phyloP scores from a whole-genome alignment of 2,888 invertebrate genomes.

The Spodoptera littoralis region DNA sequence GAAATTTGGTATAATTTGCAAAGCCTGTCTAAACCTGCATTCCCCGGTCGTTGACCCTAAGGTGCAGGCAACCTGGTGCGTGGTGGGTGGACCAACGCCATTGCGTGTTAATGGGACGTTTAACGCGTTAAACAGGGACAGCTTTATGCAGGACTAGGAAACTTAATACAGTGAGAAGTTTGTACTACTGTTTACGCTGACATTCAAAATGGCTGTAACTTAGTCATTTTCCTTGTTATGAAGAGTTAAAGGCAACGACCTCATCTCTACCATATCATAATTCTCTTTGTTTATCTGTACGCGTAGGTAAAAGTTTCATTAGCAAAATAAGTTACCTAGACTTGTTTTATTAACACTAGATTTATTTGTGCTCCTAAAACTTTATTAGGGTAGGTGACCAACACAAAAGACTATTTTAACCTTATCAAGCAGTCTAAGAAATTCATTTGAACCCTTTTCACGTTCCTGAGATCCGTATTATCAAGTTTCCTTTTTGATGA shows the following conservation, averaged over 20 bases:
- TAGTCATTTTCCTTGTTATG: slow-evolving; percentile 36
- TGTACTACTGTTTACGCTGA: slow-evolving; percentile 13
- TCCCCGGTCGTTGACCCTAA: slow-evolving; percentile 25
- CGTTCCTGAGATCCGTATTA: slow-evolving; percentile 21
- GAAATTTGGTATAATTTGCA: background rate
- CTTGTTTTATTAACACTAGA: slow-evolving; percentile 1
- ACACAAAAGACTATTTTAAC: slow-evolving; percentile 30
- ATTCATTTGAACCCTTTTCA: slow-evolving; percentile 21
- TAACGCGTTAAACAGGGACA: slow-evolving; percentile 20
- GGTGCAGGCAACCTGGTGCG: slow-evolving; percentile 23
- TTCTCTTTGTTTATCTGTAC: slow-evolving; percentile 5
- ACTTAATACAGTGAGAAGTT: background rate
- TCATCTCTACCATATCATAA: slow-evolving; percentile 18
- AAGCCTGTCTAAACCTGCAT: slow-evolving; percentile 2
- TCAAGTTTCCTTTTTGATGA: slow-evolving; percentile 34
- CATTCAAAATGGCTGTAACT: background rate
- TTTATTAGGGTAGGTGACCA: slow-evolving; percentile 20
- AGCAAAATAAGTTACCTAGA: slow-evolving; percentile 1
- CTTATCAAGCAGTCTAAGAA: slow-evolving; percentile 21
- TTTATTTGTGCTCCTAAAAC: slow-evolving; percentile 14
- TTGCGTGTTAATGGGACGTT: slow-evolving; percentile 44
- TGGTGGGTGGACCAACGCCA: slow-evolving; percentile 11
- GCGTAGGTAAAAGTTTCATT: slow-evolving; percentile 7
- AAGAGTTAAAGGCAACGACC: slow-evolving; percentile 56
- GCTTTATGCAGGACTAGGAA: slow-evolving; percentile 25